Evolutionary conservation across 1,140 invertebrate species (phyloP).

Genomic region (Brevipalpus yothersi): DNA sequence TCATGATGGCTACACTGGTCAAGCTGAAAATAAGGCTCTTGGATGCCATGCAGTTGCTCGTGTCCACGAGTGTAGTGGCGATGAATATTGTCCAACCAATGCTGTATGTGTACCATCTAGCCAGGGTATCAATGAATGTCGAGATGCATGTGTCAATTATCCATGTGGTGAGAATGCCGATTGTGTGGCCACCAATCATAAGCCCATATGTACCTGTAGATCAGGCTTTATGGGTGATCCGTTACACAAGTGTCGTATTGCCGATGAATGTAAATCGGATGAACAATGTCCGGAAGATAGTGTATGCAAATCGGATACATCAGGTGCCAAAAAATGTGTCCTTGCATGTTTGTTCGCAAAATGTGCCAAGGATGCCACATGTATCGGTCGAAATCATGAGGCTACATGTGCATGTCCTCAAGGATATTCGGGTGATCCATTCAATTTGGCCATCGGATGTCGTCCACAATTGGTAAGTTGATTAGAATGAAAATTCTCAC

Average conservation of each 20-base stretch:
- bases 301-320: conserved; percentile 20
- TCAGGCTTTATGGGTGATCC: conserved; percentile 11
- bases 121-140: conserved; percentile 5
- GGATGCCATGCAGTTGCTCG: conserved; percentile 12
- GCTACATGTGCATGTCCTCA: conserved; percentile 50
- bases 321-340: conserved; percentile 15
- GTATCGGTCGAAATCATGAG: conserved; percentile 34
- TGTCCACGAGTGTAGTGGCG: conserved; percentile 5
- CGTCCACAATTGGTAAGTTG: conserved; percentile 16
- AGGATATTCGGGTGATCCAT: conserved; percentile 46
- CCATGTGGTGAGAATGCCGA: conserved; percentile 56
- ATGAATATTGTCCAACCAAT: conserved; percentile 12
- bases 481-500: conserved; percentile 31
- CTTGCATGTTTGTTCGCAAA: conserved; percentile 13
- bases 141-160: conserved; percentile 14
- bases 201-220: conserved; percentile 41
- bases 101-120: conserved; percentile 8
- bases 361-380: conserved; percentile 32
- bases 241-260: conserved; percentile 7
- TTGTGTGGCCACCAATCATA: conserved; percentile 36
- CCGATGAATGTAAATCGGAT: conserved; percentile 43
- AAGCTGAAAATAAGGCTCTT: conserved; percentile 27
- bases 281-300: conserved; percentile 45
- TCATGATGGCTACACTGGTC: conserved; percentile 49
- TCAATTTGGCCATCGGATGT: not conserved